Conservation (phyloP, 1,140 invertebrate genomes). For the Teleogryllus occipitalis region DNA sequence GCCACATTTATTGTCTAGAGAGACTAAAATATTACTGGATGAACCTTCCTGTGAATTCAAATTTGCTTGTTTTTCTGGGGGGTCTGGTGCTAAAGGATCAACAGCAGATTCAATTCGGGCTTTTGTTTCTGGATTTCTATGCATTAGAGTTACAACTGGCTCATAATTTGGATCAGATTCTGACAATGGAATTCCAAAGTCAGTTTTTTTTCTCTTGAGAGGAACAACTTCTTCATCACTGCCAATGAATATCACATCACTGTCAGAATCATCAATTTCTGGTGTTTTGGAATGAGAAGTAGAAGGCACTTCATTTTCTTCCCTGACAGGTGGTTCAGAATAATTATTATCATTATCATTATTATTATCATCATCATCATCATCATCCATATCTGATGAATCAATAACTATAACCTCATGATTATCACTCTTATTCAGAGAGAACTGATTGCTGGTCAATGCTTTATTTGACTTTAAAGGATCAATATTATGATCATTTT, state of each 20-base stretch:
- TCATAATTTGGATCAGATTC: slow-evolving; percentile 6
- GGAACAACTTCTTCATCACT: background rate
- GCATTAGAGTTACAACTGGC: background rate
- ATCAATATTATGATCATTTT: no score
- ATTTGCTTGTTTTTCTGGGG: background rate
- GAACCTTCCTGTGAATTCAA: background rate
- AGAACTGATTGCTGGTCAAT: no score
- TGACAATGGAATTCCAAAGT: background rate
- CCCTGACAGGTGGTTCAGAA: no score
- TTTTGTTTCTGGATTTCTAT: background rate
- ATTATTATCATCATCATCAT: no score
- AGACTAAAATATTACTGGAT: background rate
- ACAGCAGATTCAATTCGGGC: background rate
- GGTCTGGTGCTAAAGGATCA: background rate
- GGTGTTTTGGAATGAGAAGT: no score
- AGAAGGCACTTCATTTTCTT: no score
- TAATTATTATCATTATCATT: no score
- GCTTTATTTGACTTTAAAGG: no score
- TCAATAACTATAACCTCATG: no score
- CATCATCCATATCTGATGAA: no score
- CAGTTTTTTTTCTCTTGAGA: background rate
- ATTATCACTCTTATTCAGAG: no score
- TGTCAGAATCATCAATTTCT: background rate
- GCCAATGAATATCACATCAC: background rate
- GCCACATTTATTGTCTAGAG: background rate